Base-by-base conservation (phyloP, 2,113 vertebrate genomes). In the Leuciscus idus region DNA sequence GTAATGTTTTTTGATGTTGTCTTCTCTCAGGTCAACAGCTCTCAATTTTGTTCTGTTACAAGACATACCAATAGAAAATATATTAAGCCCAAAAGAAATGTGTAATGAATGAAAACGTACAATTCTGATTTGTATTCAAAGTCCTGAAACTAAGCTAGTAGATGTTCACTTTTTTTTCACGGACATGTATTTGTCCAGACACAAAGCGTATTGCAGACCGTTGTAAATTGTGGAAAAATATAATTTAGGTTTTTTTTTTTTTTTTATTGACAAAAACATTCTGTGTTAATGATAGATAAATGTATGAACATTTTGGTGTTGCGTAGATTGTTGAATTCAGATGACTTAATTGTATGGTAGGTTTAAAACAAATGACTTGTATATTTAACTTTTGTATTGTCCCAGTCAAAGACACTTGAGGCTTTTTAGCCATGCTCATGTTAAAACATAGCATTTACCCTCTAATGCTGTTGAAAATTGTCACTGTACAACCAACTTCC, bases 11-110 rank as follows among this genome's bases (percentile, higher is more conserved):
- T 96, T 97, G 97, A 98, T 97, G 96, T 98, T 97, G 98, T 98
- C 97, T 98, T 97, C 97, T 98, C 98, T 99, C 98, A 99, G 98
- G 98, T 98, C 96, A 97, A 97, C 97, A 95, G 95, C 96, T 98
- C 95, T 96, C 96, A 96, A 92, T 88, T 97, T 96, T 95, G 91
- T 97, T 98, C 95, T 92, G 93, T 96, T 97, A 97, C 95, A 96
- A 95, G 96, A 96, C 95, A 96, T 97, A 89, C 93, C 93, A 89
- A 90, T 77, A 92, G 84, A 89, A 93, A 92, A 96, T 94, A 95
- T 94, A 95, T 94, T 94, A 95, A 96, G 93, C 92, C 94, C 95
- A 95, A 93, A 93, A 93, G 95, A 94, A 82, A 95, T 94, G 94
- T 93, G 95, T 95, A 95, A 93, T 93, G 84, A 91, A 95, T 93